These are phyloP conservation scores for Copidosoma floridanum DNA, from an alignment of 1,140 invertebrate species.

Conservation along the genomic window DNA sequence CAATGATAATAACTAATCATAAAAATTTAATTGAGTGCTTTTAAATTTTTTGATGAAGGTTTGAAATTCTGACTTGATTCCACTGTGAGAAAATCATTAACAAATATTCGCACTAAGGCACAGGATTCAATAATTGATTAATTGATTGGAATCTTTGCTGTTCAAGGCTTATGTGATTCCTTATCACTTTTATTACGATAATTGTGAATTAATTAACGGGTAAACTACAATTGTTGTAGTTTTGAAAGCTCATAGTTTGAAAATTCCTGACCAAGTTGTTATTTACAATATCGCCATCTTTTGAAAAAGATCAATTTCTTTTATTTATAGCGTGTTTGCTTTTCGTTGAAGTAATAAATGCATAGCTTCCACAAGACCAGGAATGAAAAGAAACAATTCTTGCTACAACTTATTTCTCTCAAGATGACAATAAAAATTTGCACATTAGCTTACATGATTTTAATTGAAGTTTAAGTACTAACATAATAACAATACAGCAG, in stretches of 20 bases:
- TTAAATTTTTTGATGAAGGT: not conserved
- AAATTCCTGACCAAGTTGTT: conserved; percentile 5
- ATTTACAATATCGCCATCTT: conserved; percentile 5
- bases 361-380: too few species aligned
- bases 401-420: not conserved
- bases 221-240: conserved; percentile 22
- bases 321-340: not conserved
- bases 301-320: not conserved
- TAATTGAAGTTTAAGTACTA: conserved; percentile 20
- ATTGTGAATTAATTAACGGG: conserved; percentile 7
- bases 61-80: not conserved
- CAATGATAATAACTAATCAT: not conserved
- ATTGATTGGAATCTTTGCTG: conserved; percentile 19
- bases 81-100: conserved; percentile 6
- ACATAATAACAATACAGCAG: conserved; percentile 15
- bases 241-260: conserved; percentile 1
- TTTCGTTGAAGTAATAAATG: too few species aligned
- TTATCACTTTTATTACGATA: not conserved
- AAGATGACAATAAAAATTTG: conserved; percentile 20
- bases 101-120: conserved; percentile 14
- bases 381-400: not conserved
- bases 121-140: conserved; percentile 12
- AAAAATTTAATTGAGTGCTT: not conserved
- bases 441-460: conserved; percentile 1
- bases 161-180: conserved; percentile 10